phyloP scores from a whole-genome alignment of 1,140 invertebrate species.

The Apis dorsata region DNA sequence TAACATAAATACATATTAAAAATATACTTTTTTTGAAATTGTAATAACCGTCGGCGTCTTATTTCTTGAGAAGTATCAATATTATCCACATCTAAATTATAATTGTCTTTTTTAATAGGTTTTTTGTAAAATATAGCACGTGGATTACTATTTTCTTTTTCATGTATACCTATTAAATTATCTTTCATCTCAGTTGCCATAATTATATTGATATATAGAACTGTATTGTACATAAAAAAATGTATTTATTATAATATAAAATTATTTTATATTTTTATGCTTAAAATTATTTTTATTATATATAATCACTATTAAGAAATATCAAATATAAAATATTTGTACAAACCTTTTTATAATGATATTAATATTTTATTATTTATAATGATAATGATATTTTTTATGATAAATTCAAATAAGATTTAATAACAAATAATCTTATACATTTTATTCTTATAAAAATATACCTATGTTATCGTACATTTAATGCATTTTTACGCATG shows the following conservation, averaged over 20 bases:
- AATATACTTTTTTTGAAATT: slow-evolving; percentile 73
- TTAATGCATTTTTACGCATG: background rate
- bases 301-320: background rate
- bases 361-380: too few species aligned
- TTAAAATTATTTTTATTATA: background rate
- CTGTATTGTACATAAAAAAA: background rate
- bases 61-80: slow-evolving; percentile 74
- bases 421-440: background rate
- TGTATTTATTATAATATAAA: background rate
- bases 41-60: slow-evolving; percentile 69
- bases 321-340: background rate
- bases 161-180: background rate
- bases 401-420: background rate
- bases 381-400: background rate
- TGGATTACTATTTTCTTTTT: slow-evolving; percentile 48
- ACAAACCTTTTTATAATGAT: slow-evolving; percentile 15
- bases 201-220: background rate
- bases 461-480: background rate
- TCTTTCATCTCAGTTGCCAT: slow-evolving; percentile 31
- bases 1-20: slow-evolving; percentile 50
- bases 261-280: background rate
- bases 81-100: slow-evolving; percentile 68
- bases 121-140: slow-evolving; percentile 73
- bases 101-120: slow-evolving; percentile 74
- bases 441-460: background rate